Evolutionary conservation across 2,113 vertebrate genomes (phyloP), one percentile per base, ranked within the genome.

Genomic region (Centropristis striata): DNA sequence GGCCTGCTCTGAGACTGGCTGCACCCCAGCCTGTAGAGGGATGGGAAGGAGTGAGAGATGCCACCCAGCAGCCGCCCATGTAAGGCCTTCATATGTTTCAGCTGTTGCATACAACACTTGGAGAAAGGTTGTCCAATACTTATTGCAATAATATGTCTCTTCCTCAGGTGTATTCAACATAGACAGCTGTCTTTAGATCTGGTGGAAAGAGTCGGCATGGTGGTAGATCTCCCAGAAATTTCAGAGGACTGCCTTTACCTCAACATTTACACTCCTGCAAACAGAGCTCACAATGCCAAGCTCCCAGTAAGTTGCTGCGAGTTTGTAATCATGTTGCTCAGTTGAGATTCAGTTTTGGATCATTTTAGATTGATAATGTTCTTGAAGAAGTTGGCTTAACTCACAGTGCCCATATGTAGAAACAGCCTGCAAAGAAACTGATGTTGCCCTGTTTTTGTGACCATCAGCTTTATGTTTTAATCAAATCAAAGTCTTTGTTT

Each of bases 1-100:
- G 96, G 23, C 78, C 91, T 42, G 68, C 71, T 1, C 87, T 97
- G 80, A 94, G 96, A 67, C 94, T 98, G 89, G 88, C 95, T 14
- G 83, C 95, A 21, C 96, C 96, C 8, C 90, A 95, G 51, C 91
- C 95, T 2, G 90, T 92, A 2, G 93, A 95, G 5, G 71, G 86
- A 20, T 99, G 96, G 97, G 85, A 87, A 47, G 95, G 90, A 54
- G 36, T 95, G 71, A 96, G 94, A 83, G 88, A 97, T 4, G 95
- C 95, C 27, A 96, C 95, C 10, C 84, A 93, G 41, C 81, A 96
- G 23, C 95, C 96, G 1, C 65, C 72, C 1, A 83, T 96, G 97
- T 97, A 91, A 95, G 95, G 12, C 1, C 3, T 23, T 51, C 20
- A 1, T 15, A 8, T n/a, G 32, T n/a, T 63, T 16, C 37, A 14